phyloP scores from a whole-genome alignment of 2,888 invertebrate genomes.

The Pterostichus niger region DNA sequence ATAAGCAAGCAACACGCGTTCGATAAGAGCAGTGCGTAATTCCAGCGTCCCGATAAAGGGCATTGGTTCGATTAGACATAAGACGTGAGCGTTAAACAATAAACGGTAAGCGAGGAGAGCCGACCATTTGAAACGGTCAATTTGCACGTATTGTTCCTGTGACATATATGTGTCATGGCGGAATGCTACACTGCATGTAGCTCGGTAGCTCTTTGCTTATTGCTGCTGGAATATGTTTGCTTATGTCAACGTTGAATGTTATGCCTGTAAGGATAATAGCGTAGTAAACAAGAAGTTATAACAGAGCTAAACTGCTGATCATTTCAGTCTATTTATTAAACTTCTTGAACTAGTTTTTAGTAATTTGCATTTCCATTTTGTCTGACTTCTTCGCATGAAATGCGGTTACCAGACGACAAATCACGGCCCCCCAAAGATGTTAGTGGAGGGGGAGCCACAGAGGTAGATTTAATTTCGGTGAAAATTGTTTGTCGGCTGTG shows the following conservation, averaged over 20 bases:
- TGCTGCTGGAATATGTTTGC: not conserved
- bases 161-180: slow-evolving; percentile 29
- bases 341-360: too few species aligned
- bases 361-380: too few species aligned
- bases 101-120: not conserved
- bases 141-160: slow-evolving; percentile 14
- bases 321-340: not conserved
- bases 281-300: slow-evolving; percentile 12
- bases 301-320: too few species aligned
- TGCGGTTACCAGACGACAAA: too few species aligned
- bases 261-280: not conserved
- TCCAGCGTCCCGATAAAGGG: not conserved
- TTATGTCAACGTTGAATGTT: not conserved
- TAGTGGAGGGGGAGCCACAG: too few species aligned
- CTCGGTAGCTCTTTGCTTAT: not conserved
- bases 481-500: too few species aligned
- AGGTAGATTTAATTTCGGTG: too few species aligned
- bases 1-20: too few species aligned
- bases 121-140: slow-evolving; percentile 3
- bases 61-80: slow-evolving; percentile 2
- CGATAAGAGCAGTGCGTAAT: too few species aligned
- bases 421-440: too few species aligned
- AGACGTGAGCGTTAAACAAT: slow-evolving; percentile 11
- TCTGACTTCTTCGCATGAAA: too few species aligned
- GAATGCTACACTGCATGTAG: not conserved